Percentiles rank a stretch among this genome's conserved stretches.
These are phyloP conservation scores for Chelidonichthys spinosus DNA, from an alignment of 2,797 vertebrate genomes.

Conservation along the genomic window DNA sequence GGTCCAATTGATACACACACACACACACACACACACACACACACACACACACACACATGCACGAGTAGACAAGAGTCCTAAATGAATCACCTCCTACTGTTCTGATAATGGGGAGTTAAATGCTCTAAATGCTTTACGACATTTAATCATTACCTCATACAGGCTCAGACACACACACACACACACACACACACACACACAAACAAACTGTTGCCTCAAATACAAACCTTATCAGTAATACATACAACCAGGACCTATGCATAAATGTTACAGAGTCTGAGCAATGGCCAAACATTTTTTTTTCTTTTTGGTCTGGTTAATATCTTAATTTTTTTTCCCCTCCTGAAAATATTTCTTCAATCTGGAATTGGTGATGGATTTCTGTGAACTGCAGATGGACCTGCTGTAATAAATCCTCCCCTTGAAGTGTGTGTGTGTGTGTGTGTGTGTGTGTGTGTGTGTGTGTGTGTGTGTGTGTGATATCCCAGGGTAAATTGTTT, in stretches of 20 bases:
- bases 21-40: background rate
- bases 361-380: constrained; percentile 72
- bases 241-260: constrained; percentile 50
- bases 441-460: constrained; percentile 57
- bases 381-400: constrained; percentile 76
- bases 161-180: constrained; percentile 21
- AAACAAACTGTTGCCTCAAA: constrained; percentile 43
- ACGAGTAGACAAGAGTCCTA: constrained; percentile 50
- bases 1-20: constrained; percentile 48
- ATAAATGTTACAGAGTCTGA: constrained; percentile 51
- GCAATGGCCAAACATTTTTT: constrained; percentile 41
- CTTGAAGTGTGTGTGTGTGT: constrained; percentile 68
- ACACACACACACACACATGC: constrained; percentile 25
- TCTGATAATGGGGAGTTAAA: constrained; percentile 77
- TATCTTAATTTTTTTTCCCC: constrained; percentile 54
- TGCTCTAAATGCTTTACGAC: constrained; percentile 73
- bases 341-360: constrained; percentile 64
- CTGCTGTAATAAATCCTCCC: constrained; percentile 79
- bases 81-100: constrained; percentile 76
- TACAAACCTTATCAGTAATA: constrained; percentile 36
- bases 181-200: constrained; percentile 28
- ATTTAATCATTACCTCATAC: constrained; percentile 77
- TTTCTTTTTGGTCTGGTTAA: constrained; percentile 31
- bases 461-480: constrained; percentile 64
- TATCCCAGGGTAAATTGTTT: constrained; percentile 84